Evolutionary conservation across 2,797 vertebrate genomes (phyloP), one percentile per base, ranked within the genome.

Genomic region (Buceros bicornis): DNA sequence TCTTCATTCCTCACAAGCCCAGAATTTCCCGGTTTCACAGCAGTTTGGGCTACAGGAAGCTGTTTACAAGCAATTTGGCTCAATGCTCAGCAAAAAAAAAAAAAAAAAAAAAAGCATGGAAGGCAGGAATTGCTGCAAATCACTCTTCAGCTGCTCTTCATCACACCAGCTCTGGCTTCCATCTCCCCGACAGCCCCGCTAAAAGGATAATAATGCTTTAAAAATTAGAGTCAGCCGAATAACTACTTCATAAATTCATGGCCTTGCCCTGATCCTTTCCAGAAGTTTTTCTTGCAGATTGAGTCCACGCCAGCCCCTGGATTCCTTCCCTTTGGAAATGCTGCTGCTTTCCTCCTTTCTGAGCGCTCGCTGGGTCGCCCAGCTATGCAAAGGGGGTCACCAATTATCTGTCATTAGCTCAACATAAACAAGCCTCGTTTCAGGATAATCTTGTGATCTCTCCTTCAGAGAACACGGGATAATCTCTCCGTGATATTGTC

Each of bases 181-280:
- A 96, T 96, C 95, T 89, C 69, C 91, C 64, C 19, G 80, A 97
- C 95, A 94, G 96, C 81, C 91, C 61, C 0, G 56, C 95, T 96
- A 97, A 96, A 97, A 94, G 96, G 95, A 96, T 97, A 96, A 97
- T 97, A 96, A 97, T 88, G 94, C 96, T 96, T 96, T 96, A 96
- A 95, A 97, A 97, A 96, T 96, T 95, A 96, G 88, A 96, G 93
- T 95, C 96, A 95, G 96, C 48, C 64, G 1, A 95, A 53, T 62
- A 82, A 91, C 96, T 94, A 79, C 96, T 96, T 95, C 95, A 95
- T 97, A 96, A 96, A 96, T 95, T 95, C 94, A 95, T 96, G 85
- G 90, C 85, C 85, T 95, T 95, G 82, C 87, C 90, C 85, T 94
- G 95, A 96, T 97, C 90, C 70, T 95, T 95, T 95, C 96, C 96